Evolutionary conservation across 2,797 vertebrate genomes (phyloP).

Genomic region (Phylloscopus collybita): DNA sequence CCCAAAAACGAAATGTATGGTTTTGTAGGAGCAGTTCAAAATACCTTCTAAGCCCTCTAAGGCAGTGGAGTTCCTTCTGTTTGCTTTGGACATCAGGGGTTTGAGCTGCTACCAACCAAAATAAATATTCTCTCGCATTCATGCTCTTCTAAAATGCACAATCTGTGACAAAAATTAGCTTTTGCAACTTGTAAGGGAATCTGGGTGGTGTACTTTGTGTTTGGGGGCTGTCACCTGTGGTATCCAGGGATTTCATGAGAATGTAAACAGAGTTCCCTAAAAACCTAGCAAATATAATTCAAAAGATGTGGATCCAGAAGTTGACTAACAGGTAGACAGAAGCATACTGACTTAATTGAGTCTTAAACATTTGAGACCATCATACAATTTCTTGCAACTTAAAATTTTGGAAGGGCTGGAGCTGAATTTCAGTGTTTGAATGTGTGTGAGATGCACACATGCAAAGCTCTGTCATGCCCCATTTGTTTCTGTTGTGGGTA

Average conservation of each 20-base stretch:
- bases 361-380: not conserved
- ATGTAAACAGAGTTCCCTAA: not conserved
- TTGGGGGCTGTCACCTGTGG: not conserved
- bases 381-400: not conserved
- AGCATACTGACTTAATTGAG: not conserved
- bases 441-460: not conserved
- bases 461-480: conserved; percentile 21
- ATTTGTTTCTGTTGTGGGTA: conserved; percentile 52
- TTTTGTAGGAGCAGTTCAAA: not conserved
- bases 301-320: not conserved
- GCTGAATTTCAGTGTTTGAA: not conserved
- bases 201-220: not conserved
- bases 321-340: not conserved
- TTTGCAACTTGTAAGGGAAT: not conserved
- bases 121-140: not conserved
- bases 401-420: not conserved
- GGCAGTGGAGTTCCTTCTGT: not conserved
- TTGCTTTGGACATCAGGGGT: not conserved
- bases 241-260: not conserved
- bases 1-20: not conserved
- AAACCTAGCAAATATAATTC: not conserved
- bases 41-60: not conserved
- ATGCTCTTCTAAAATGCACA: not conserved
- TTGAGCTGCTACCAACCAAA: not conserved
- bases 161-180: not conserved